Evolutionary conservation across 2,113 vertebrate species (phyloP).

Genomic region (Proterorhinus semilunaris): DNA sequence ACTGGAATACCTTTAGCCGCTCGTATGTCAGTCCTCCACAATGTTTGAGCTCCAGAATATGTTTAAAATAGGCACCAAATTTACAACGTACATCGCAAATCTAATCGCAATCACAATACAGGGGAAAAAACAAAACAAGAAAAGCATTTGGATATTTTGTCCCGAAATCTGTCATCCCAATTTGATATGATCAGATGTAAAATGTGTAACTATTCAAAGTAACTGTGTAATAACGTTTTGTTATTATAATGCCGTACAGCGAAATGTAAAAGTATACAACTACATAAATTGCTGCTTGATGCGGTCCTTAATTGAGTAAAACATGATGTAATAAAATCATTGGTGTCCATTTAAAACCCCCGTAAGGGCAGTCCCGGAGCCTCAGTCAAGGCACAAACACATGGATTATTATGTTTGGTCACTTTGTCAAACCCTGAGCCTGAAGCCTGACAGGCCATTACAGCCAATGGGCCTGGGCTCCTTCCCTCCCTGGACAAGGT

Average conservation of each 20-base stretch:
- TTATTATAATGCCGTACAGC: too few species aligned
- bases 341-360: slow-evolving; percentile 16
- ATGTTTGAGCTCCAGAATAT: too few species aligned
- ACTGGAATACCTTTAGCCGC: too few species aligned
- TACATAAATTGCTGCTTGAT: background rate
- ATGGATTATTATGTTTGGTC: slow-evolving; percentile 41
- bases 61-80: too few species aligned
- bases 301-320: slow-evolving; percentile 5
- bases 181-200: too few species aligned
- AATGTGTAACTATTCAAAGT: background rate
- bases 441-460: slow-evolving; percentile 67
- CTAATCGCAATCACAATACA: too few species aligned
- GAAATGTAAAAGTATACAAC: too few species aligned
- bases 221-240: background rate
- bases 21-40: too few species aligned
- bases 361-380: slow-evolving; percentile 4
- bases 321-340: slow-evolving; percentile 1
- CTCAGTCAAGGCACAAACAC: slow-evolving; percentile 47
- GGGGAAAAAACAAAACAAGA: too few species aligned
- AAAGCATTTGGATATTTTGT: too few species aligned
- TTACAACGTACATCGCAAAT: too few species aligned
- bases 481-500: slow-evolving; percentile 52
- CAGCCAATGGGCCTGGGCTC: slow-evolving; percentile 44
- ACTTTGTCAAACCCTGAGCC: slow-evolving; percentile 50
- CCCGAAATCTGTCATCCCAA: too few species aligned